These are phyloP conservation scores for Peromyscus eremicus DNA, from an alignment of 2,797 vertebrate species.

Conservation along the genomic window DNA sequence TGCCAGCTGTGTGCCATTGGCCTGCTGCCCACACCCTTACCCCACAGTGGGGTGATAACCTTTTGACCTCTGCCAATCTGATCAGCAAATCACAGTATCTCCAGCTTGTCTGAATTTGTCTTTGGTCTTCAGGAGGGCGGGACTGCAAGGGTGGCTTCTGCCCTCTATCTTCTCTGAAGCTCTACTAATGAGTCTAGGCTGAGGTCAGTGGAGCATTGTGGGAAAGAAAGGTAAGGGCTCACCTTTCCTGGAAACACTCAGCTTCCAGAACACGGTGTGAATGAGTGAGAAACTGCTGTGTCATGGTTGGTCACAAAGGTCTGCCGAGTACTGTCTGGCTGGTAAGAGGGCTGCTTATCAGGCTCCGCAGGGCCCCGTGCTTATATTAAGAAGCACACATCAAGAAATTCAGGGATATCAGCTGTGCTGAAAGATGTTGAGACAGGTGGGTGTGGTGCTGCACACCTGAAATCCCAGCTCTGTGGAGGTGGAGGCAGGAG, in stretches of 20 bases:
- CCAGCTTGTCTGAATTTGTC: background rate
- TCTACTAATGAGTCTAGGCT: background rate
- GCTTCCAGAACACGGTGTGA: background rate
- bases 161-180: background rate
- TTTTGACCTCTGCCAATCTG: background rate
- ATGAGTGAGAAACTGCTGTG: background rate
- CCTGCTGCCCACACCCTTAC: background rate
- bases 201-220: background rate
- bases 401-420: background rate
- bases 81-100: background rate
- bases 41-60: background rate
- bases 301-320: background rate
- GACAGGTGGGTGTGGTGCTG: too few species aligned
- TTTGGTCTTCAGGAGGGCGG: background rate
- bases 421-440: background rate
- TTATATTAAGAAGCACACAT: too few species aligned
- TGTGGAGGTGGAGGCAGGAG: background rate
- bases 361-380: background rate
- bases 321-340: background rate
- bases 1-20: background rate
- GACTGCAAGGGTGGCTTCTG: background rate
- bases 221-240: background rate
- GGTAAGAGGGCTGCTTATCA: background rate
- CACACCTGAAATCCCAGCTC: background rate
- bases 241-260: background rate